These are phyloP conservation scores for Podilymbus podiceps DNA, from an alignment of 2,113 vertebrate genomes.

Conservation along the genomic window DNA sequence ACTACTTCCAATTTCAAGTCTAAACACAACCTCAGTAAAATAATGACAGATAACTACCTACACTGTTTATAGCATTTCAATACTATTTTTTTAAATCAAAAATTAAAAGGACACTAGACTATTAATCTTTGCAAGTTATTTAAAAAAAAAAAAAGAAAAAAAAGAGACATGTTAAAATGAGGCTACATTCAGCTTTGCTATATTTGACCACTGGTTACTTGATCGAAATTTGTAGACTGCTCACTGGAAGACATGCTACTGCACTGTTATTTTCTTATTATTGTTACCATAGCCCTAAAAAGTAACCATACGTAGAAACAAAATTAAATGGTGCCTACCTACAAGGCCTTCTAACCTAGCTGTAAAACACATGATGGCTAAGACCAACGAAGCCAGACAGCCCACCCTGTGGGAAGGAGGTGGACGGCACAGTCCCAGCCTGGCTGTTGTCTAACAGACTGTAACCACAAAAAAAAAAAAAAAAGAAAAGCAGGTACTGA, in stretches of 20 bases:
- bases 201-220: neutral
- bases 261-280: neutral
- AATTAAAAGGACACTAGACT: neutral
- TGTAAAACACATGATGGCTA: neutral
- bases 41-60: neutral
- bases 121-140: neutral
- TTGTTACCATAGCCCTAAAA: neutral
- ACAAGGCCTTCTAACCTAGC: neutral
- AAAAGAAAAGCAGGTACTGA: neutral
- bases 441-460: neutral
- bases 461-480: neutral
- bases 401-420: neutral
- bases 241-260: neutral
- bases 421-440: neutral
- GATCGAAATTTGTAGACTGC: neutral
- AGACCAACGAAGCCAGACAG: neutral
- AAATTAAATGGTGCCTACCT: neutral
- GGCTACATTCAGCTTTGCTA: neutral
- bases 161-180: neutral
- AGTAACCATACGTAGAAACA: neutral
- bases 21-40: neutral
- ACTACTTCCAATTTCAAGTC: neutral
- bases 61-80: neutral
- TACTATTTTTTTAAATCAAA: neutral
- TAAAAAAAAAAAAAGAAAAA: neutral